phyloP scores from a whole-genome alignment of 2,888 invertebrate species.

The Epistrophe grossulariae region DNA sequence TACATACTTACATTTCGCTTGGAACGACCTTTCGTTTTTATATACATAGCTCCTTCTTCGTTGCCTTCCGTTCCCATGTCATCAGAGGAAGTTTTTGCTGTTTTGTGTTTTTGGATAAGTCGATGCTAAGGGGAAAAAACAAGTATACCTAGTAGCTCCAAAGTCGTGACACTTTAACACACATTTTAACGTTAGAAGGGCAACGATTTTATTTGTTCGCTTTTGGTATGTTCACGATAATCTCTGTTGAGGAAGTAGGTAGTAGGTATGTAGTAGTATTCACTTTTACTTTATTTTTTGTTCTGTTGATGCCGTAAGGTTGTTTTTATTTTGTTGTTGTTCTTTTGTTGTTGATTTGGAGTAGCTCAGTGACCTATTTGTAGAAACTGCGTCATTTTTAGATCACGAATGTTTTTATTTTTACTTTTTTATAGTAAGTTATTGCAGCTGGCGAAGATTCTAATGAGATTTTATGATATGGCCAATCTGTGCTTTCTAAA shows the following conservation, averaged over 20 bases:
- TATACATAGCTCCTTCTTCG: conserved; percentile 10
- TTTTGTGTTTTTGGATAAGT: background rate
- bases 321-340: background rate
- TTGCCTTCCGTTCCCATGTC: background rate
- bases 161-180: conserved; percentile 66
- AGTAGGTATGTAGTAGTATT: conserved; percentile 19
- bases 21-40: conserved; percentile 48
- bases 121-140: conserved; percentile 27
- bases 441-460: too few relatives aligned
- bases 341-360: background rate
- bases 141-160: background rate
- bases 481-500: too few relatives aligned
- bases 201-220: conserved; percentile 28
- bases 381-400: conserved; percentile 14
- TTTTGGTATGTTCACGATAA: conserved; percentile 41
- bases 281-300: conserved; percentile 57
- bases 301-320: conserved; percentile 5
- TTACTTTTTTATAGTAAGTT: too few relatives aligned
- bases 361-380: conserved; percentile 27
- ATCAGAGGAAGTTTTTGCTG: conserved; percentile 11
- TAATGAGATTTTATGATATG: too few relatives aligned
- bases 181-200: conserved; percentile 66
- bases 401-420: conserved; percentile 16
- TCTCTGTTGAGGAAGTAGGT: conserved; percentile 36
- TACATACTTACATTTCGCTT: background rate